A percentile compares a stretch with the other conserved stretches of the same genome.
phyloP scores from a whole-genome alignment of 2,888 invertebrate species.

The Apantesis nais region DNA sequence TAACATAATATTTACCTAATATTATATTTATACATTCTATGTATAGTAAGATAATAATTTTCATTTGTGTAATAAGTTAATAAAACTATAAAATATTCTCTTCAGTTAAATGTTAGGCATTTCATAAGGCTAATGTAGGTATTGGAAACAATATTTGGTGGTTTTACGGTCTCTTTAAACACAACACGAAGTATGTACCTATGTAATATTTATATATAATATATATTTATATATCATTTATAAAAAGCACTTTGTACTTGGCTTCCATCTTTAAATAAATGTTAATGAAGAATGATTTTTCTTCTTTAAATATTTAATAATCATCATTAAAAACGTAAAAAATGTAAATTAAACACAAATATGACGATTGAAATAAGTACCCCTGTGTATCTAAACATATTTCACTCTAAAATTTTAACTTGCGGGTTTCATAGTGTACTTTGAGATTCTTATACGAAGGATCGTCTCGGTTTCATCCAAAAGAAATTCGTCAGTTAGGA shows the following conservation, averaged over 20 bases:
- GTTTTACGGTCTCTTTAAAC: conserved; percentile 70
- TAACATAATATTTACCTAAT: conserved; percentile 82
- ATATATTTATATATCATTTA: conserved; percentile 51
- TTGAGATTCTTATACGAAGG: conserved; percentile 38
- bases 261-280: conserved; percentile 59
- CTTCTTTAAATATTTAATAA: conserved; percentile 29
- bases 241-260: conserved; percentile 84
- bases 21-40: conserved; percentile 82
- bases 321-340: conserved; percentile 35
- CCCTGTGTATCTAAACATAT: conserved; percentile 21
- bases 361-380: conserved; percentile 15
- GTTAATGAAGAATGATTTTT: conserved; percentile 32
- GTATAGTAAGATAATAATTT: conserved; percentile 81
- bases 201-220: conserved; percentile 51
- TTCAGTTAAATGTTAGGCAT: conserved; percentile 83
- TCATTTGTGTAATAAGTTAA: conserved; percentile 84
- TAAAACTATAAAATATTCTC: conserved; percentile 85
- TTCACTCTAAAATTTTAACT: conserved; percentile 16
- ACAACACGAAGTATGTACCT: conserved; percentile 70
- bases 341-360: conserved; percentile 29
- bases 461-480: conserved; percentile 21
- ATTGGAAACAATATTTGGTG: conserved; percentile 84
- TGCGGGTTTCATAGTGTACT: conserved; percentile 15
- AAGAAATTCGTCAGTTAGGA: not conserved
- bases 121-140: conserved; percentile 83